Percentiles rank a stretch among this genome's conserved stretches.
Evolutionary conservation across 2,113 vertebrate species (phyloP).

Genomic region (Hippopotamus amphibius): DNA sequence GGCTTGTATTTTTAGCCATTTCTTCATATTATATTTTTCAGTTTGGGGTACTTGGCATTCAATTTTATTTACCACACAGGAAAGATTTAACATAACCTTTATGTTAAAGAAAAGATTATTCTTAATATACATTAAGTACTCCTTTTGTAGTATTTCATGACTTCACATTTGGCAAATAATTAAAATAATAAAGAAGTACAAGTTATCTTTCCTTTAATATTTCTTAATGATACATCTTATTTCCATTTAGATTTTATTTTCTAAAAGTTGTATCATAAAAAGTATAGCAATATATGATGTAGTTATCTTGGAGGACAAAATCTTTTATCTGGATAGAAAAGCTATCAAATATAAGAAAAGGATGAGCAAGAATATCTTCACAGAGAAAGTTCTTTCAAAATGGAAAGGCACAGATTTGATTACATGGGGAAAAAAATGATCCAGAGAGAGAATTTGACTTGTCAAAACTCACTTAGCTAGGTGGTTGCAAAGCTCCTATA

Average conservation of each 20-base stretch:
- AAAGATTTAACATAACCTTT: not conserved
- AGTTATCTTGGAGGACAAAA: not conserved
- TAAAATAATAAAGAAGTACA: not conserved
- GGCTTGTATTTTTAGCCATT: not conserved
- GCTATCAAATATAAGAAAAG: not conserved
- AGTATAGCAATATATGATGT: not conserved
- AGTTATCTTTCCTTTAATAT: not conserved
- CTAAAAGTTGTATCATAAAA: not conserved
- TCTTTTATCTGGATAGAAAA: not conserved
- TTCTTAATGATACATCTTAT: not conserved
- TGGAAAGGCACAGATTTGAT: not conserved
- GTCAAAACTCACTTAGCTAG: not conserved
- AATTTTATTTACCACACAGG: not conserved
- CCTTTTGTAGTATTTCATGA: not conserved
- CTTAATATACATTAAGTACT: not conserved
- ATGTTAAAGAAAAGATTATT: not conserved
- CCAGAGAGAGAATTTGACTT: not conserved
- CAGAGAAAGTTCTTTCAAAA: not conserved
- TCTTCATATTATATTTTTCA: not conserved
- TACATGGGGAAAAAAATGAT: not conserved
- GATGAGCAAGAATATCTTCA: not conserved
- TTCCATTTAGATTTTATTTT: not conserved
- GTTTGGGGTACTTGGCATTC: not conserved
- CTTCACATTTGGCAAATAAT: not conserved
- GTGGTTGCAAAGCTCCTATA: not conserved